Base-by-base conservation (phyloP, 2,888 invertebrate genomes). In the Drosophila engyochracea region DNA sequence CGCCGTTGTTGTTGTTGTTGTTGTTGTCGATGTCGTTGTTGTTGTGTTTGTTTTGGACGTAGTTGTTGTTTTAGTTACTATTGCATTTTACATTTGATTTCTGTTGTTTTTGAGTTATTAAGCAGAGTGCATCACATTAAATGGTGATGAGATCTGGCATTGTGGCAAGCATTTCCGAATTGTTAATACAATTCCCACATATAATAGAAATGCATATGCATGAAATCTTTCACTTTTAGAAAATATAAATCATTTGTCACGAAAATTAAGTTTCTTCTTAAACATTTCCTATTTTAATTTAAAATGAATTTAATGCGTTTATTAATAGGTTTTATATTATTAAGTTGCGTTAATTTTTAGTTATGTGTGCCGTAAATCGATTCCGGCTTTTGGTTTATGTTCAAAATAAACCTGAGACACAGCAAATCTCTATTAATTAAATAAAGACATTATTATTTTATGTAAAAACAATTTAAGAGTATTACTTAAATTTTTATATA, bases 101-200 rank as follows among this genome's bases (percentile, higher is more conserved):
- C 33, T 64, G 25, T 57, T 79, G 37, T 63, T 55, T 63, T 30
- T 25, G 41, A 58, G 22, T 28, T 62, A 22, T 61, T 52, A 25
- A 64, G 66, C 25, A 53, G 41, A 28, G 66, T 67, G 79, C 66
- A 81, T 83, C 73, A 47, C 16, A 74, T 74, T 65, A 68, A 81
- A 37, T 54, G 44, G 25, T 70, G 76, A 79, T 81, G 85, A 54
- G 69, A 47, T 67, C 70, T 69, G 70, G 47, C 53, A 66, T 51
- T 67, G 33, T 4, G 10, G 22, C 33, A 25, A 60, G n/a, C 66
- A 61, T 64, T 58, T 76, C 63, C 67, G 47, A 67, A 53, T 47
- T 61, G 63, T 22, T n/a, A 39, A 52, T 44, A 7, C 41, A n/a
- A 47, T 44, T 31, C 22, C 39, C 16, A 22, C 19, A 30, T 63